Conservation (phyloP, 2,113 vertebrate species). For the Puma concolor region DNA sequence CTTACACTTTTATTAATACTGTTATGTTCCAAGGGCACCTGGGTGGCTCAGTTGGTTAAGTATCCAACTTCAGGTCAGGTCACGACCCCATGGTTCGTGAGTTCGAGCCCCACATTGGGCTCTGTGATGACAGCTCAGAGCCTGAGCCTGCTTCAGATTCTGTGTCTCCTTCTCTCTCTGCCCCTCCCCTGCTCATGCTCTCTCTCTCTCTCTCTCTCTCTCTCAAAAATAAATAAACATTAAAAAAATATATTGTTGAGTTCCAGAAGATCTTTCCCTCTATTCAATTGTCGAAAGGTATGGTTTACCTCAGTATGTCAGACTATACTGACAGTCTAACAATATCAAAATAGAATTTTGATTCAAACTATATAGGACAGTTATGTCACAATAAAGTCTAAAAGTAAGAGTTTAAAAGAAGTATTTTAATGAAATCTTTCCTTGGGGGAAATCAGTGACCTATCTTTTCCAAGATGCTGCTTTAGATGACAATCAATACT, state of each 20-base stretch:
- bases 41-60: too few relatives aligned
- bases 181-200: too few relatives aligned
- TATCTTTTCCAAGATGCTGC: slow-evolving; percentile 37
- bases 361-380: slow-evolving; percentile 32
- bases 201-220: too few relatives aligned
- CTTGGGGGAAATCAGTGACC: not conserved
- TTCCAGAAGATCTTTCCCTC: not conserved
- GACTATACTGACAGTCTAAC: not conserved
- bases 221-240: too few relatives aligned
- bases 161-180: too few relatives aligned
- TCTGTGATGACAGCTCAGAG: too few relatives aligned
- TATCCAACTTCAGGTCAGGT: too few relatives aligned
- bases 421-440: slow-evolving; percentile 15
- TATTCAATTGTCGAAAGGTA: not conserved
- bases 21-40: not conserved
- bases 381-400: slow-evolving; percentile 30
- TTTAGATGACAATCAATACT: not conserved
- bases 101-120: too few relatives aligned
- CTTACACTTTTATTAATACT: not conserved
- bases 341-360: not conserved
- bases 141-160: too few relatives aligned
- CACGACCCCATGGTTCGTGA: too few relatives aligned
- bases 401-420: slow-evolving; percentile 46
- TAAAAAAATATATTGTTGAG: not conserved
- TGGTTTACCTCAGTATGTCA: not conserved